A percentile compares a stretch with the other conserved stretches of the same genome.
Conservation (phyloP, 2,113 vertebrate genomes). For the Chaetops frenatus region DNA sequence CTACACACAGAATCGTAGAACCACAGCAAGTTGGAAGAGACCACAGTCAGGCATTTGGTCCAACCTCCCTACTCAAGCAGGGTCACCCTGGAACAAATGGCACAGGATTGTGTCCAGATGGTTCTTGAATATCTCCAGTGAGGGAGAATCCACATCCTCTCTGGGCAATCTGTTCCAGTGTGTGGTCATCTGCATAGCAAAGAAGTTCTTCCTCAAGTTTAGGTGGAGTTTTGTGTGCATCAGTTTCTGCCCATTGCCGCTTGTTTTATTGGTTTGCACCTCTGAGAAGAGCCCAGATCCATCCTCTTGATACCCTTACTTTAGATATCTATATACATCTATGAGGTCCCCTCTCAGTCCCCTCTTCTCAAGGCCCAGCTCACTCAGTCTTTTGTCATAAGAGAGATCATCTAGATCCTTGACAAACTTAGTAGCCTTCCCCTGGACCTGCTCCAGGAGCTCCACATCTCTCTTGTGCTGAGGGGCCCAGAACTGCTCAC, state of each 20-base stretch:
- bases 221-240: neutral
- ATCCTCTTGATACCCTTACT: neutral
- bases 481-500: neutral
- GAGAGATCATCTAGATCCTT: neutral
- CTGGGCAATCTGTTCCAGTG: neutral
- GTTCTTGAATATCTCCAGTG: neutral
- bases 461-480: neutral
- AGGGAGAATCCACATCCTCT: neutral
- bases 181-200: neutral
- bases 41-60: neutral
- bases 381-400: neutral
- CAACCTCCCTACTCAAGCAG: neutral
- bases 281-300: neutral
- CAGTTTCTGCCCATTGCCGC: neutral
- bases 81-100: neutral
- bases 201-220: neutral
- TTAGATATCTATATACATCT: neutral
- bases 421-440: neutral
- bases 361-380: neutral
- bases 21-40: neutral
- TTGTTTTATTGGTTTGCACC: neutral
- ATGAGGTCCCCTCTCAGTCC: neutral
- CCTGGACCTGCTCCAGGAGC: neutral
- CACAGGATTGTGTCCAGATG: neutral
- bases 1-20: neutral